Conservation (phyloP, 2,113 vertebrate species). For the Camelus bactrianus region DNA sequence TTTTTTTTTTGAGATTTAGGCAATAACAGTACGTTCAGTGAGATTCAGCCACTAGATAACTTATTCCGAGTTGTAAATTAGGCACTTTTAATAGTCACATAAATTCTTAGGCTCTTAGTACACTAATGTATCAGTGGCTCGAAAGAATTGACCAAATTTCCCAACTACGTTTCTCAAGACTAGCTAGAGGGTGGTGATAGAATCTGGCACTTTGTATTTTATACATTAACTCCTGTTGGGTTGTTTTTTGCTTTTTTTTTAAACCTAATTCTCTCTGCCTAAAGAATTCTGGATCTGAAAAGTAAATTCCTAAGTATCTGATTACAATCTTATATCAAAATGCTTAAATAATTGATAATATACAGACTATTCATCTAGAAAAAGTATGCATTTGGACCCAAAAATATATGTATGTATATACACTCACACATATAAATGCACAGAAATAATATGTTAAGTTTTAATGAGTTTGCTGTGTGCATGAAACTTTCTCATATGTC, state of each 20-base stretch:
- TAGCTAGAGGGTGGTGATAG: background rate
- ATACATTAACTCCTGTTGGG: background rate
- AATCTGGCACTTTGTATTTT: background rate
- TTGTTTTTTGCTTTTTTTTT: background rate
- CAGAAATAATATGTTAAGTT: constrained; percentile 70
- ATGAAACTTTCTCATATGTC: constrained; percentile 80
- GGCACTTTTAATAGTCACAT: background rate
- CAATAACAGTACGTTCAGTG: background rate
- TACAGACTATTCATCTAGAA: constrained; percentile 68
- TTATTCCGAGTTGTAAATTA: background rate
- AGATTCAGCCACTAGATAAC: background rate
- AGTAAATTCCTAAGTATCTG: constrained; percentile 15
- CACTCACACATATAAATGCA: background rate
- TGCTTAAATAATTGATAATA: constrained; percentile 40
- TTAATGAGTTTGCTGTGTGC: constrained; percentile 79
- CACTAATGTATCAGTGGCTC: background rate
- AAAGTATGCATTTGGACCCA: constrained; percentile 79
- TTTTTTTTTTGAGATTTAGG: constrained; percentile 2
- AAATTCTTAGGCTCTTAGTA: background rate
- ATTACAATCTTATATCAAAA: constrained; percentile 16
- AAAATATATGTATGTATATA: background rate
- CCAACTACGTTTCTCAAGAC: background rate
- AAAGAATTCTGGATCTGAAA: constrained; percentile 35
- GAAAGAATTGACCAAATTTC: constrained; percentile 31
- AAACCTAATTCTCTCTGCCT: constrained; percentile 22